Evolutionary conservation across 2,797 vertebrate species (phyloP).

Genomic region (Enteromius radiatus): DNA sequence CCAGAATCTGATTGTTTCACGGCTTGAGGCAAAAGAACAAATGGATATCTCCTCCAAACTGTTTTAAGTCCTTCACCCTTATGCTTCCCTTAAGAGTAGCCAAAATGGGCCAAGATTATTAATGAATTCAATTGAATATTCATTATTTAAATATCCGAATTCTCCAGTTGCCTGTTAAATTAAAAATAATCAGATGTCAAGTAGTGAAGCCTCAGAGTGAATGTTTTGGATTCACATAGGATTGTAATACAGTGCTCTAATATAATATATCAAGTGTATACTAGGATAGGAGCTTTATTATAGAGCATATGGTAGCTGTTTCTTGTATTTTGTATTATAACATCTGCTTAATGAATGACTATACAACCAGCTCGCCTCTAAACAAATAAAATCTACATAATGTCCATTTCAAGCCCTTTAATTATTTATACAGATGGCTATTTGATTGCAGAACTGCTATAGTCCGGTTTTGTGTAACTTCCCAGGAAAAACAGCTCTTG

Average conservation of each 20-base stretch:
- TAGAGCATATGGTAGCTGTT: conserved; percentile 24
- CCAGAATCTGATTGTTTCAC: conserved; percentile 43
- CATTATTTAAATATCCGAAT: conserved; percentile 20
- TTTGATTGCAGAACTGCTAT: conserved; percentile 14
- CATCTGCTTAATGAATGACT: conserved; percentile 18
- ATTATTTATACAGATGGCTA: neutral
- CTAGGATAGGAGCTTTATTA: neutral
- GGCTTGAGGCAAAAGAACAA: conserved; percentile 61
- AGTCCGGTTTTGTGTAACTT: conserved; percentile 5
- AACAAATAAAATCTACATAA: conserved; percentile 1
- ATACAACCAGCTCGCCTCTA: neutral
- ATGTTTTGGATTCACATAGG: neutral
- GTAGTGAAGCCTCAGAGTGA: neutral
- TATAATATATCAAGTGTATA: neutral
- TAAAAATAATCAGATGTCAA: conserved; percentile 8
- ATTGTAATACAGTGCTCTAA: neutral
- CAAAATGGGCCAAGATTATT: conserved; percentile 17
- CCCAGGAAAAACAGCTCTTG: conserved; percentile 2
- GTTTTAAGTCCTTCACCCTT: conserved; percentile 31
- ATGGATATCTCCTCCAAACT: conserved; percentile 62
- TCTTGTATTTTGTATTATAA: conserved; percentile 7
- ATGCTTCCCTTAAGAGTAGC: conserved; percentile 9
- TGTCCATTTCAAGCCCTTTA: conserved; percentile 20
- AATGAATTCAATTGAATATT: conserved; percentile 9
- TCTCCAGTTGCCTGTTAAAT: conserved; percentile 14